Conservation (phyloP, 2,888 invertebrate genomes). For the Sarcophaga rosellei region DNA sequence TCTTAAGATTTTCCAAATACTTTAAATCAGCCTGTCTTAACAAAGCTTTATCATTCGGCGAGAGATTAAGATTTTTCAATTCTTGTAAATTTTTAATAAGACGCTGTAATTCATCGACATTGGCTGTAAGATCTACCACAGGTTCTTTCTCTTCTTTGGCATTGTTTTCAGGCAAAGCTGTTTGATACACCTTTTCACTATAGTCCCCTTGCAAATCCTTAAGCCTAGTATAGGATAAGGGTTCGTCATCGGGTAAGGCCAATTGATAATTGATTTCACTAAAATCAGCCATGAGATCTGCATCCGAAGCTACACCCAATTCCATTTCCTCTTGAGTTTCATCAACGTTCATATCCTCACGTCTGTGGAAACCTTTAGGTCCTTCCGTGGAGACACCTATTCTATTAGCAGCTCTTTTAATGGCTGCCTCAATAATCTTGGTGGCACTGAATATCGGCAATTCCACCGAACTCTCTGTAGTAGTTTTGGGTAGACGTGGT, state of each 20-base stretch:
- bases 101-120: constrained; percentile 82
- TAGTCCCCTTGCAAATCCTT: constrained; percentile 63
- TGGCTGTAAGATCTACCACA: constrained; percentile 78
- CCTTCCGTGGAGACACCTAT: constrained; percentile 76
- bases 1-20: constrained; percentile 74
- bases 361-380: constrained; percentile 71
- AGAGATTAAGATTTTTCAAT: constrained; percentile 77
- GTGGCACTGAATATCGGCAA: constrained; percentile 78
- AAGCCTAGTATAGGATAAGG: background rate
- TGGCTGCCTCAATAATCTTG: constrained; percentile 78
- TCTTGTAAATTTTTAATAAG: constrained; percentile 81
- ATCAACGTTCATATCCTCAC: constrained; percentile 71
- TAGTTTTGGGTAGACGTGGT: constrained; percentile 72
- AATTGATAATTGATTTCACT: constrained; percentile 77
- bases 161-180: constrained; percentile 72
- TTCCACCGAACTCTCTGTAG: constrained; percentile 75
- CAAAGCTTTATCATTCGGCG: constrained; percentile 77
- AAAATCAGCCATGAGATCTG: constrained; percentile 76
- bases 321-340: constrained; percentile 59
- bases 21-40: constrained; percentile 76
- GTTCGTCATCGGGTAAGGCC: constrained; percentile 72
- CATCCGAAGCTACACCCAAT: constrained; percentile 69
- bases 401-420: constrained; percentile 76
- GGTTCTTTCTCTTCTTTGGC: constrained; percentile 14
- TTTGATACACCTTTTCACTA: constrained; percentile 75